Evolutionary conservation across 1,140 invertebrate species (phyloP).

Genomic region (Aethina tumida): DNA sequence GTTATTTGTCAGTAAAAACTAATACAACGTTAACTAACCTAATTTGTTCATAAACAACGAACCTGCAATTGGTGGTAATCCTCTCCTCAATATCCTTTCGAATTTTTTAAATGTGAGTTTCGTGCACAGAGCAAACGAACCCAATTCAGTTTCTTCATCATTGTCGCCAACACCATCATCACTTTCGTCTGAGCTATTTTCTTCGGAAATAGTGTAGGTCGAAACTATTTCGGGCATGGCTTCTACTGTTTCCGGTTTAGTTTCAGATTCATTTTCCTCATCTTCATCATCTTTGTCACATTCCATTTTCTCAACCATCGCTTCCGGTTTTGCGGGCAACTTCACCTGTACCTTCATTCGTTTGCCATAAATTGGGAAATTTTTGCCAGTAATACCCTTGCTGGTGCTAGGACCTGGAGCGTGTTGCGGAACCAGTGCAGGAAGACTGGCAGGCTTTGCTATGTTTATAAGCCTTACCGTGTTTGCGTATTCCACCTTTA

Average conservation of each 20-base stretch:
- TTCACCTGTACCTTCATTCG: constrained; percentile 25
- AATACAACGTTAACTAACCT: constrained; percentile 2
- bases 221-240: too few relatives aligned
- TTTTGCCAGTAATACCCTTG: constrained; percentile 9
- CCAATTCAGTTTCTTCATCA: not conserved
- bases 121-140: constrained; percentile 6
- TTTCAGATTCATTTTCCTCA: constrained; percentile 7
- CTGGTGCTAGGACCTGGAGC: constrained; percentile 7
- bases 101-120: constrained; percentile 15
- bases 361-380: constrained; percentile 32
- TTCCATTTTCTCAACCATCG: constrained; percentile 28
- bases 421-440: constrained; percentile 36
- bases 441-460: constrained; percentile 61
- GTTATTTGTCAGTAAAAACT: not conserved
- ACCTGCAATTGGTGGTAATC: constrained; percentile 13
- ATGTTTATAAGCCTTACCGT: constrained; percentile 65
- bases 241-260: not conserved
- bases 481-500: constrained; percentile 59
- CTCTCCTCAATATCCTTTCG: constrained; percentile 12
- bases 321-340: constrained; percentile 25
- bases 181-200: not conserved
- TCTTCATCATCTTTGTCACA: constrained; percentile 29
- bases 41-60: not conserved
- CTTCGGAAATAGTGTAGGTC: not conserved
- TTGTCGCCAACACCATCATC: not conserved